A percentile compares a stretch with the other conserved stretches of the same genome.
Conservation (phyloP, 1,140 invertebrate genomes). For the Neodiprion fabricii region DNA sequence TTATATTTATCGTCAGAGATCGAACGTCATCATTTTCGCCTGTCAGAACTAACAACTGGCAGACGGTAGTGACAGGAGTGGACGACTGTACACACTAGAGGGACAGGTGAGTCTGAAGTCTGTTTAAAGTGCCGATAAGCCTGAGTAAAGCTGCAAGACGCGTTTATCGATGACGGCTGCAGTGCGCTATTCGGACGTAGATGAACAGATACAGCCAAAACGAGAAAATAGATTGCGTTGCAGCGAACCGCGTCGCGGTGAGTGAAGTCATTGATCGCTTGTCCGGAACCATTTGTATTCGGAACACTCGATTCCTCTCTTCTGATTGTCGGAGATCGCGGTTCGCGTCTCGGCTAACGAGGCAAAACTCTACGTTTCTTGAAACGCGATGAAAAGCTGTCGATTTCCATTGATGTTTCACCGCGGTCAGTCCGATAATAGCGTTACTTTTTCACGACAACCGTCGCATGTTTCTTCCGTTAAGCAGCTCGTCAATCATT, state of each 20-base stretch:
- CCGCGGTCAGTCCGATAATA: not conserved
- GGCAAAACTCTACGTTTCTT: not conserved
- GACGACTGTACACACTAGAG: not conserved
- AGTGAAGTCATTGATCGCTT: conserved; percentile 2
- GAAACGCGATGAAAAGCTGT: not conserved
- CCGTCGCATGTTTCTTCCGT: too few relatives aligned
- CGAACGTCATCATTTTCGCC: too few relatives aligned
- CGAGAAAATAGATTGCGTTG: not conserved
- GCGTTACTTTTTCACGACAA: too few relatives aligned
- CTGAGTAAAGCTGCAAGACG: not conserved
- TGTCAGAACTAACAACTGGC: too few relatives aligned
- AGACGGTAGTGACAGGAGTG: too few relatives aligned
- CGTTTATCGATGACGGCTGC: not conserved
- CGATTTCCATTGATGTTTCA: not conserved
- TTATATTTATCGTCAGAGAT: too few relatives aligned
- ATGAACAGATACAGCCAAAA: not conserved
- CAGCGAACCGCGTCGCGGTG: not conserved
- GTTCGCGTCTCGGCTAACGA: conserved; percentile 1
- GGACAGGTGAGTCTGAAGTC: not conserved
- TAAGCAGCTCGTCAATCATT: too few relatives aligned
- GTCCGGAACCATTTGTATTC: conserved; percentile 7
- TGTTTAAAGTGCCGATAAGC: not conserved
- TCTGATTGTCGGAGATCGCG: not conserved
- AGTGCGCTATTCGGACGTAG: conserved; percentile 1
- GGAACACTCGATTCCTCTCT: not conserved